These are phyloP conservation scores for Trachymyrmex septentrionalis DNA, from an alignment of 1,140 invertebrate species.

Conservation along the genomic window DNA sequence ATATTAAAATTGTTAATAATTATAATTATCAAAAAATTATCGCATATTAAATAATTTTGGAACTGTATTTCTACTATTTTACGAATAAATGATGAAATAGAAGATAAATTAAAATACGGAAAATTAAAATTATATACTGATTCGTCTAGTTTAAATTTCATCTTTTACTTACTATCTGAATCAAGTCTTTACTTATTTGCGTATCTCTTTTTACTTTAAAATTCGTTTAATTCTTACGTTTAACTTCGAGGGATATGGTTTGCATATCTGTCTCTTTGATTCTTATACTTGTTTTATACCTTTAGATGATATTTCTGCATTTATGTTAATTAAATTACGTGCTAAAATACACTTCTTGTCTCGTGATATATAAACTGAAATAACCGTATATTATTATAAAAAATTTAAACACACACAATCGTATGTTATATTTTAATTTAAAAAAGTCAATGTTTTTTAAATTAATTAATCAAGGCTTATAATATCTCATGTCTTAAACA, in stretches of 20 bases:
- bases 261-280: neutral
- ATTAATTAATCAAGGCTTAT: neutral
- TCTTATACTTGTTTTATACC: neutral
- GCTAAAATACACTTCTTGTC: neutral
- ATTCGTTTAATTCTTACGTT: neutral
- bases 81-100: neutral
- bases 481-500: neutral
- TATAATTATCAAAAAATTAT: neutral
- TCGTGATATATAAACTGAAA: neutral
- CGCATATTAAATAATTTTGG: neutral
- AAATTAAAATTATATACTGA: neutral
- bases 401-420: neutral
- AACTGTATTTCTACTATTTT: neutral
- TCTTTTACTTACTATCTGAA: neutral
- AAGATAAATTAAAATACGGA: neutral
- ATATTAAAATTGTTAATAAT: neutral
- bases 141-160: neutral
- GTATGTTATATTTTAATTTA: conserved; percentile 5
- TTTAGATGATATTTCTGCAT: neutral
- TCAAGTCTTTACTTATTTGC: neutral
- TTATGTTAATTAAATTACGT: neutral
- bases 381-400: neutral
- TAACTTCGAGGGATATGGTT: neutral
- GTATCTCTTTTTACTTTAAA: neutral
- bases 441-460: neutral